phyloP scores from a whole-genome alignment of 2,113 vertebrate genomes.

The Calidris pugnax region DNA sequence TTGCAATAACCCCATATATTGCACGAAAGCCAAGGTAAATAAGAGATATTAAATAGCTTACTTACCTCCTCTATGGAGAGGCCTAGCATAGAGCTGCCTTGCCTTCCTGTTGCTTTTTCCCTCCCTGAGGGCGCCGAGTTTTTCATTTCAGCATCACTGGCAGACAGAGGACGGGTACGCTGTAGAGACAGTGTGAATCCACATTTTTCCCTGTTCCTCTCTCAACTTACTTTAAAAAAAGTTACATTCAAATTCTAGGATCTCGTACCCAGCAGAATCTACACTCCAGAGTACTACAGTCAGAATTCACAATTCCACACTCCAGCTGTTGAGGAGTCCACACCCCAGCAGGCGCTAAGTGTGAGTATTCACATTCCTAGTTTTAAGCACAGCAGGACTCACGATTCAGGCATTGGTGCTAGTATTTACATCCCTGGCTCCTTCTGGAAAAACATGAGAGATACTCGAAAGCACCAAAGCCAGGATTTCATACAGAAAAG shows the following conservation, averaged over 20 bases:
- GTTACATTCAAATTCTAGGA: not conserved
- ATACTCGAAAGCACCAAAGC: not conserved
- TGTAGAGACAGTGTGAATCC: slow-evolving; percentile 53
- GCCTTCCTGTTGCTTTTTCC: slow-evolving; percentile 77
- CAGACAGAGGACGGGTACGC: slow-evolving; percentile 80
- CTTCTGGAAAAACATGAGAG: not conserved
- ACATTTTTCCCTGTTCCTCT: not conserved
- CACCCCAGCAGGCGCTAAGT: not conserved
- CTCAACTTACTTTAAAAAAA: not conserved
- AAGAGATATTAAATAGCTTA: not conserved
- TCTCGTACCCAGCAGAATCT: not conserved
- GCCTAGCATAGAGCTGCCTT: slow-evolving; percentile 80
- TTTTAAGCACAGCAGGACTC: not conserved
- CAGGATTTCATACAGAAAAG: not conserved
- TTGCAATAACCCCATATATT: not conserved
- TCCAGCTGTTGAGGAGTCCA: not conserved
- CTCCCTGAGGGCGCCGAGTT: slow-evolving; percentile 67
- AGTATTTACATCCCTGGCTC: not conserved
- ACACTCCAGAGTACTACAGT: not conserved
- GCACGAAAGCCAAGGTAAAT: not conserved
- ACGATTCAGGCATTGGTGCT: not conserved
- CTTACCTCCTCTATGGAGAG: slow-evolving; percentile 91
- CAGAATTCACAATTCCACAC: slow-evolving; percentile 12
- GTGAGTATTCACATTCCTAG: not conserved
- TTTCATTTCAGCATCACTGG: slow-evolving; percentile 79